Evolutionary conservation across 2,113 vertebrate species (phyloP).

Genomic region (Cathartes aura): DNA sequence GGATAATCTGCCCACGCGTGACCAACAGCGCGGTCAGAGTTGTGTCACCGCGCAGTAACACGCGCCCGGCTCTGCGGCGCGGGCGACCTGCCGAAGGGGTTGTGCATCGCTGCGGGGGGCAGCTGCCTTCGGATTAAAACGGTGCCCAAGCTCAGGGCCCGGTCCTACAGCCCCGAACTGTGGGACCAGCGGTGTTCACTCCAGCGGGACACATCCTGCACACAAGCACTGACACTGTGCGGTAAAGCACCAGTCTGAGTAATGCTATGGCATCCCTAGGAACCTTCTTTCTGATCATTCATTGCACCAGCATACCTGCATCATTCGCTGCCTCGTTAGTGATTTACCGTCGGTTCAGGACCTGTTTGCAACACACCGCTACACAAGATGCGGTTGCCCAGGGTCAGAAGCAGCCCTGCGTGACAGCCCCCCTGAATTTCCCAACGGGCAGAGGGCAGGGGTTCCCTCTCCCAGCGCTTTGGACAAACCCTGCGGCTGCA

Average conservation of each 20-base stretch:
- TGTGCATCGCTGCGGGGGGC: no score
- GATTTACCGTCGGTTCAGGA: neutral
- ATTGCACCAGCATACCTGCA: neutral
- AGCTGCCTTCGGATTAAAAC: neutral
- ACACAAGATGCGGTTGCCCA: neutral
- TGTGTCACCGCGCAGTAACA: fast-evolving
- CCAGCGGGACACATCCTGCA: neutral
- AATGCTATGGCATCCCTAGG: neutral
- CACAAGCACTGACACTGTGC: neutral
- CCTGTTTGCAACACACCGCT: constrained; percentile 3
- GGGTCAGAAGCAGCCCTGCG: neutral
- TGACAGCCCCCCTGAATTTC: neutral
- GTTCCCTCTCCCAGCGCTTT: neutral
- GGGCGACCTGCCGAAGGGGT: neutral
- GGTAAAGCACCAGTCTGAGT: neutral
- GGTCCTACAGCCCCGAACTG: neutral
- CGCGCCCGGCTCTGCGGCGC: neutral
- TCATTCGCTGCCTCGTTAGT: constrained; percentile 13
- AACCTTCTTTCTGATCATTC: neutral
- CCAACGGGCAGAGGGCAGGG: neutral
- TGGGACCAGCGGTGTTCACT: fast-evolving
- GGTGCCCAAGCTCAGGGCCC: neutral
- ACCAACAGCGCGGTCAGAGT: neutral
- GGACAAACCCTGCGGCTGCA: neutral
- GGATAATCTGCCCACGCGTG: neutral